Evolutionary conservation across 2,797 vertebrate species (phyloP).

Genomic region (Nothura maculosa): DNA sequence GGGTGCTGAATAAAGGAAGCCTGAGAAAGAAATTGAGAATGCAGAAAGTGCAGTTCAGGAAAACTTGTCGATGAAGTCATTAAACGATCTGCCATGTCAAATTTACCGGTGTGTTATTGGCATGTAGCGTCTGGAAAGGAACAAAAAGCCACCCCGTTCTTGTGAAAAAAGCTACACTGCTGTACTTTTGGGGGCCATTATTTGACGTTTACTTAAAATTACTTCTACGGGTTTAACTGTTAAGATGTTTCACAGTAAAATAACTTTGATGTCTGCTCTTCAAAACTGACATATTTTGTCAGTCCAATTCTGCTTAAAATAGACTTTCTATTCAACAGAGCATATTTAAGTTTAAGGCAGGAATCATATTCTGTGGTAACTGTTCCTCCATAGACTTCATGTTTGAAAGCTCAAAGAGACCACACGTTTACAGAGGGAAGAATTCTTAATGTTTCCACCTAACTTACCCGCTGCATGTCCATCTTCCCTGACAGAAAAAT

Average conservation of each 20-base stretch:
- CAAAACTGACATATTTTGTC: constrained; percentile 28
- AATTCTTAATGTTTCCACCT: constrained; percentile 10
- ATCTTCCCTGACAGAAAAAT: background rate
- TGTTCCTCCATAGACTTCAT: background rate
- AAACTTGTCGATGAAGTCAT: background rate
- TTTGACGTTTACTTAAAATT: background rate
- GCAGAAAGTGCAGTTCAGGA: background rate
- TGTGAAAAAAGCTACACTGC: background rate
- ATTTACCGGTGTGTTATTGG: background rate
- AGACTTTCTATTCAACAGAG: background rate
- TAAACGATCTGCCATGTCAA: background rate
- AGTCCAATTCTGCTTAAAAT: constrained; percentile 6
- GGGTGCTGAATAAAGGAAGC: background rate
- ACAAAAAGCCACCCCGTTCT: background rate
- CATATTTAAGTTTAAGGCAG: background rate
- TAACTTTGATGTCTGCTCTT: background rate
- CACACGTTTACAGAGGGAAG: background rate
- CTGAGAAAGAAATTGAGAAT: background rate
- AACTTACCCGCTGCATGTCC: background rate
- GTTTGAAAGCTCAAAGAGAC: background rate
- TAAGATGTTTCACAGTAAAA: background rate
- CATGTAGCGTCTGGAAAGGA: background rate
- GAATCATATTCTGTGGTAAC: background rate
- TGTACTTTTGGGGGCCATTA: background rate
- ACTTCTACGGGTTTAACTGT: background rate